Evolutionary conservation across 1,140 invertebrate species (phyloP).

Genomic region (Apis cerana): DNA sequence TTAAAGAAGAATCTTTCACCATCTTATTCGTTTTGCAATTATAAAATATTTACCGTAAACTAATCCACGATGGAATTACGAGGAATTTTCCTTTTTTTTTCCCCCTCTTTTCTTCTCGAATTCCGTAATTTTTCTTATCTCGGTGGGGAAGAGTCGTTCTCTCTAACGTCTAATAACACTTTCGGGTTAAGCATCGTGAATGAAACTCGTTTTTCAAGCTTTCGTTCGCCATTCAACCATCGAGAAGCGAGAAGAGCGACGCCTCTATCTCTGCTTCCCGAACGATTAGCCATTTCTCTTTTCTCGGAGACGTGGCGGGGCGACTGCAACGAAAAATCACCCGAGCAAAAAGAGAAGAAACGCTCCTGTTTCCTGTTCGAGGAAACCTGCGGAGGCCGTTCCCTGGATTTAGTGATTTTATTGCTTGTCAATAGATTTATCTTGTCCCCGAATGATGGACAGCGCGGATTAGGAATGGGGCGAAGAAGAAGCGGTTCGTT

Average conservation of each 20-base stretch:
- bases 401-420: background rate
- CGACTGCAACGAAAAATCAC: background rate
- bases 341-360: background rate
- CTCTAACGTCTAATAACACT: too few relatives aligned
- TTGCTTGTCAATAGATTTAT: slow-evolving; percentile 21
- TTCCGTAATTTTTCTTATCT: too few relatives aligned
- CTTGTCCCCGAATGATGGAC: background rate
- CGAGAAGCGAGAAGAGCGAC: background rate
- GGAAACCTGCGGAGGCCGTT: background rate
- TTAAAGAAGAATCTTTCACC: too few relatives aligned
- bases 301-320: too few relatives aligned
- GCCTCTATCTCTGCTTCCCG: background rate
- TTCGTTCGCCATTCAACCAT: background rate
- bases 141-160: too few relatives aligned
- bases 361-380: background rate
- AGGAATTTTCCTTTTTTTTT: too few relatives aligned
- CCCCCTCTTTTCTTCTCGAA: too few relatives aligned
- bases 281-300: background rate
- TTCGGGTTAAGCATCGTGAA: too few relatives aligned
- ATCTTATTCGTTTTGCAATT: too few relatives aligned
- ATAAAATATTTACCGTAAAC: too few relatives aligned
- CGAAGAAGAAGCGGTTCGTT: background rate
- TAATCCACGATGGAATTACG: too few relatives aligned
- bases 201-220: background rate
- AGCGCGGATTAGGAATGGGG: slow-evolving; percentile 6